phyloP scores from a whole-genome alignment of 1,140 invertebrate species.

The Rhyzopertha dominica region DNA sequence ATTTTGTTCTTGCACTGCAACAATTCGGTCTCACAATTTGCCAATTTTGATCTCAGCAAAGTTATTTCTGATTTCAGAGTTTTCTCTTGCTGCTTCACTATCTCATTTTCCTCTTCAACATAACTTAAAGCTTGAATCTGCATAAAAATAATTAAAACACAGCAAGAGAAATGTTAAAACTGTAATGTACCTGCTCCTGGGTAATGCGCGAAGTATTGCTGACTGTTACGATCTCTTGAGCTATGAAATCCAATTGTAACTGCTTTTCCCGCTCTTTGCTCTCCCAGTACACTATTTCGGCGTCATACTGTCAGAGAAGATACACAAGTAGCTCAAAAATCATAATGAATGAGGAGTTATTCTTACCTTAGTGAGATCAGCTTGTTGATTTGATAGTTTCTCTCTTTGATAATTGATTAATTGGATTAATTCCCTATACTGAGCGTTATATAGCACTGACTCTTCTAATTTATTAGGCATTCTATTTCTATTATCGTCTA shows the following conservation, averaged over 20 bases:
- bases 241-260: slow-evolving; percentile 74
- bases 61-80: slow-evolving; percentile 81
- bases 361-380: slow-evolving; percentile 77
- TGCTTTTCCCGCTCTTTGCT: slow-evolving; percentile 80
- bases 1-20: slow-evolving; percentile 86
- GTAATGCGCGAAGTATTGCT: slow-evolving; percentile 68
- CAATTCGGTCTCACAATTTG: slow-evolving; percentile 83
- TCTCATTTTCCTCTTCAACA: slow-evolving; percentile 81
- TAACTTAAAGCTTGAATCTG: slow-evolving; percentile 70
- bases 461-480: slow-evolving; percentile 32
- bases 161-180: slow-evolving; percentile 7
- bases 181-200: slow-evolving; percentile 71
- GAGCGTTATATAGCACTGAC: slow-evolving; percentile 51
- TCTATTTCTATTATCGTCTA: slow-evolving; percentile 21
- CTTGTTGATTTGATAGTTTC: slow-evolving; percentile 80
- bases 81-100: slow-evolving; percentile 82
- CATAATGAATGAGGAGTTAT: too few relatives aligned
- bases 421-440: slow-evolving; percentile 74
- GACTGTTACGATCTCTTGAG: slow-evolving; percentile 73
- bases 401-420: slow-evolving; percentile 87
- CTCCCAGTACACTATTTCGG: slow-evolving; percentile 86
- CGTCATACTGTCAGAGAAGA: slow-evolving; percentile 63
- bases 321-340: not conserved
- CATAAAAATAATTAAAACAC: slow-evolving; percentile 17
- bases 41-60: slow-evolving; percentile 72